Evolutionary conservation across 2,113 vertebrate species (phyloP).

Genomic region (Catharus minimus): DNA sequence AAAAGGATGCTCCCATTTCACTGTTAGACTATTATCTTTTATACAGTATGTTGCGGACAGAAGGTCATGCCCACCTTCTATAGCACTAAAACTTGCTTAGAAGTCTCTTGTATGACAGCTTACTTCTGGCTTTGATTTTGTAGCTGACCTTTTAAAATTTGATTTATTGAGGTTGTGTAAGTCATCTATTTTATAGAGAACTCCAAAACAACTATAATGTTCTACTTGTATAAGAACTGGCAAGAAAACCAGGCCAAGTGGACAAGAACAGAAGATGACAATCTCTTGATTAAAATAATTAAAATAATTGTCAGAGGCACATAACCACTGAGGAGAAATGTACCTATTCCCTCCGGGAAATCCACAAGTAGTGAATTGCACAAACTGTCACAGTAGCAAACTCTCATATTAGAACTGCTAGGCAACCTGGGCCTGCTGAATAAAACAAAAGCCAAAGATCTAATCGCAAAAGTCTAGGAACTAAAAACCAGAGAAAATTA

Average conservation of each 20-base stretch:
- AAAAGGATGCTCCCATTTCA: neutral
- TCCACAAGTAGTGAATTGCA: neutral
- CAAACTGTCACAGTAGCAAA: neutral
- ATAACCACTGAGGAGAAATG: neutral
- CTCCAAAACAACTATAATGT: neutral
- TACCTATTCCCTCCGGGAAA: neutral
- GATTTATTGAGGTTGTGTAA: neutral
- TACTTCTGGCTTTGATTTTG: neutral
- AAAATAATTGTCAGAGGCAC: neutral
- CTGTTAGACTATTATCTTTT: neutral
- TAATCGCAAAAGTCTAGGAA: neutral
- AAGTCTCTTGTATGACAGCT: neutral
- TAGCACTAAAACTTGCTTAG: neutral
- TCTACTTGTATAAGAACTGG: neutral
- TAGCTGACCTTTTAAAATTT: neutral
- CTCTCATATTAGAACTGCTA: neutral
- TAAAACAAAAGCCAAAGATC: rapidly evolving
- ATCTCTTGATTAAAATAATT: neutral
- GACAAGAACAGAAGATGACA: neutral
- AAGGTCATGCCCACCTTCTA: neutral
- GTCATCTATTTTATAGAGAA: neutral
- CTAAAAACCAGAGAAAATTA: neutral
- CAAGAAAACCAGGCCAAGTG: neutral
- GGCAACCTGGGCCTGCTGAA: neutral
- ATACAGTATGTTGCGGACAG: neutral